These are phyloP conservation scores for Cremastinae sp. DNA, from an alignment of 2,888 invertebrate genomes.

Conservation along the genomic window DNA sequence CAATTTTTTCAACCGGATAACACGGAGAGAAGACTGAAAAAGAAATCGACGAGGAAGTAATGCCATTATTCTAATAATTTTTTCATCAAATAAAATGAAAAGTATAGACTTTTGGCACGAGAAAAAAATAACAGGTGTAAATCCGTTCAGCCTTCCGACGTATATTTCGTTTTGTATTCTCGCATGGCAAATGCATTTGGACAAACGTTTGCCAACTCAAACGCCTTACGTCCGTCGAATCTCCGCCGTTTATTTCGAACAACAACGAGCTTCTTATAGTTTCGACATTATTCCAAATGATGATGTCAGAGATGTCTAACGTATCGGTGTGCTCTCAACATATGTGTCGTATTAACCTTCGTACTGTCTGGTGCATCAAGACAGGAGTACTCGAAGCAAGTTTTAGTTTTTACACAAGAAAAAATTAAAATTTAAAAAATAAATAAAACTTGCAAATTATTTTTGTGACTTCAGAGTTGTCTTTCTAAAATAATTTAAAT, in stretches of 20 bases:
- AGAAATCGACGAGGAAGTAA: too few species aligned
- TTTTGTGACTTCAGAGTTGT: too few species aligned
- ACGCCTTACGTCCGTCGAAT: slow-evolving; percentile 49
- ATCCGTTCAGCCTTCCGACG: slow-evolving; percentile 47
- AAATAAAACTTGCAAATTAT: too few species aligned
- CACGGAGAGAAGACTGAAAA: too few species aligned
- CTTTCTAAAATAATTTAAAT: too few species aligned
- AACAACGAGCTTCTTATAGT: slow-evolving; percentile 51
- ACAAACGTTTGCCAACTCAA: slow-evolving; percentile 56
- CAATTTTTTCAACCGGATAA: too few species aligned
- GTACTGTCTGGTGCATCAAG: slow-evolving; percentile 20
- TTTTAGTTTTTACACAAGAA: not conserved
- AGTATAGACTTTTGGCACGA: slow-evolving; percentile 22
- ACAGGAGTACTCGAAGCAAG: not conserved
- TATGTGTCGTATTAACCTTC: slow-evolving; percentile 20
- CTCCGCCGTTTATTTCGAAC: slow-evolving; percentile 53
- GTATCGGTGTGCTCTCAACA: not conserved
- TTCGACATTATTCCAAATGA: slow-evolving; percentile 63
- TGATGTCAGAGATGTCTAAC: slow-evolving; percentile 59
- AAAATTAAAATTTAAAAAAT: not conserved
- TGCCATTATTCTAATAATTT: not conserved
- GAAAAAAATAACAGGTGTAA: slow-evolving; percentile 58
- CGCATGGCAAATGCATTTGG: slow-evolving; percentile 52
- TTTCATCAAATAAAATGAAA: not conserved
- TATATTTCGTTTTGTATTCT: slow-evolving; percentile 28